Base-by-base conservation (phyloP, 2,888 invertebrate species). In the Lasioglossum vierecki region DNA sequence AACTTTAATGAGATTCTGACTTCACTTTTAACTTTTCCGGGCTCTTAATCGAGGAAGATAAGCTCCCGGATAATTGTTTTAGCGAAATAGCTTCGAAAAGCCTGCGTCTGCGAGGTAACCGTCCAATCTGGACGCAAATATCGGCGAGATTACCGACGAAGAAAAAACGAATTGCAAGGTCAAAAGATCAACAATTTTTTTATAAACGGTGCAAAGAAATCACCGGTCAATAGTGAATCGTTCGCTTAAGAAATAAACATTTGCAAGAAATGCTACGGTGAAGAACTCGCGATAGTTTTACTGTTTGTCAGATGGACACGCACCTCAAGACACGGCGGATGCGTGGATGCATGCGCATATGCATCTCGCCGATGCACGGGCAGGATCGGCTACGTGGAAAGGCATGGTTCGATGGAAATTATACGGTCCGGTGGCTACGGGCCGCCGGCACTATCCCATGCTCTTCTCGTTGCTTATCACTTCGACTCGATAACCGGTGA, bases 381-480 rank as follows among this genome's bases (percentile, higher is more conserved):
- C 66, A 18, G 44, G 60, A 71, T 79, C 81, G 70, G 46, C 76
- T 84, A 85, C 82, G 79, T 79, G 88, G 79, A 82, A 89, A 86
- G 85, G 83, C 86, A 82, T 70, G 84, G 79, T 78, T 81, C 77
- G 83, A 88, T 85, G 89, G 75, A 83, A 87, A 82, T 84, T 82
- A 84, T 71, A 80, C 87, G 80, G 79, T 81, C 78, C 74, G 35
- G n/a, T 82, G 88, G 85, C 41, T 82, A 76, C 74, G 76, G 75
- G 74, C 81, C 85, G 39, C 75, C 80, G 85, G 81, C 82, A 72
- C 77, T 78, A 87, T 87, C 83, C 83, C 63, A 60, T 82, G 78
- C 76, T 82, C 76, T 83, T 82, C 80, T 89, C 89, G 44, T 89
- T 89, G 89, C 89, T 89, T 90, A 88, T 89, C 89, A 87, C 84